phyloP scores from a whole-genome alignment of 92 coral and sea anemone genomes.

The Parazoanthus darwini region DNA sequence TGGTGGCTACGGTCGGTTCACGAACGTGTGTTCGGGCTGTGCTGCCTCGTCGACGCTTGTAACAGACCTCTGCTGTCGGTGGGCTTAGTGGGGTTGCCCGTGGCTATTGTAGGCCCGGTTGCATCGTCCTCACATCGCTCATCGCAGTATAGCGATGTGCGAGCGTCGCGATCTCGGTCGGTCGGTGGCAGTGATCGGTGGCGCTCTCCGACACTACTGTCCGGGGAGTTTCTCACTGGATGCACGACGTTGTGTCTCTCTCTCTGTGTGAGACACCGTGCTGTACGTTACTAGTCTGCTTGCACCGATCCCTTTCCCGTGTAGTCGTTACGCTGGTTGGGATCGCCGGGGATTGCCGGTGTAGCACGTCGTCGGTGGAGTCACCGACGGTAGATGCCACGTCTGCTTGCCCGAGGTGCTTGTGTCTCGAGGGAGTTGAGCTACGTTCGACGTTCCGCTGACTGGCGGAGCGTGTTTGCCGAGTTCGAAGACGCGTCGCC shows the following conservation, averaged over 20 bases:
- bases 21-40: slow-evolving; percentile 16
- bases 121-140: slow-evolving; percentile 16
- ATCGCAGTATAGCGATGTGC: slow-evolving; percentile 15
- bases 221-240: slow-evolving; percentile 16
- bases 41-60: slow-evolving; percentile 17
- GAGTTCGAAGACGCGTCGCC: slow-evolving; percentile 17
- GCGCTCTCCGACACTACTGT: slow-evolving; percentile 16
- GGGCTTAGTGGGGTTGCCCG: slow-evolving; percentile 17
- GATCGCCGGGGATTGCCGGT: slow-evolving; percentile 17
- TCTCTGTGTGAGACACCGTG: slow-evolving; percentile 15
- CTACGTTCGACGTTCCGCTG: slow-evolving; percentile 16
- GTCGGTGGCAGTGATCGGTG: slow-evolving; percentile 17
- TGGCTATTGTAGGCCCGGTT: slow-evolving; percentile 15
- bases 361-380: slow-evolving; percentile 17
- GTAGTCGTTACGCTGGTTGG: slow-evolving; percentile 15
- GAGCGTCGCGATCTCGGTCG: slow-evolving; percentile 17
- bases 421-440: slow-evolving; percentile 15
- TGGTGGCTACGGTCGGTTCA: slow-evolving; percentile 15
- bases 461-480: slow-evolving; percentile 17
- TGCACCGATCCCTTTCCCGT: slow-evolving; percentile 16
- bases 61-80: slow-evolving; percentile 15
- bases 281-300: slow-evolving; percentile 14
- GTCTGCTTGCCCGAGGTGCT: slow-evolving; percentile 17
- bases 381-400: slow-evolving; percentile 16
- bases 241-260: slow-evolving; percentile 15